Conservation (phyloP, 2,113 vertebrate genomes). For the Aptenodytes forsteri region DNA sequence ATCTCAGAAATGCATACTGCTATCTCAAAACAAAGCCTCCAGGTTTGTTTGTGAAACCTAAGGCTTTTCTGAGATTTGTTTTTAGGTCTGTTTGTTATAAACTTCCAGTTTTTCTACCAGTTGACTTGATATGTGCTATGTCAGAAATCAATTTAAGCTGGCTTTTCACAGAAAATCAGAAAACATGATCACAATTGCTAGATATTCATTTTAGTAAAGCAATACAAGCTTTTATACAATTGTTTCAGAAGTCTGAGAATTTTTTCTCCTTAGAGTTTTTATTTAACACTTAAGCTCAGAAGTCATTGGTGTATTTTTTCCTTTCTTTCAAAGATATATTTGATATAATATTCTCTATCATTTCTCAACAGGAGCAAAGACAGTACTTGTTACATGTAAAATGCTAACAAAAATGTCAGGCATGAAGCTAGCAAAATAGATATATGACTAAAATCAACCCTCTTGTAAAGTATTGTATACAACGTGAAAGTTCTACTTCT, state of each 20-base stretch:
- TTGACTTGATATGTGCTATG: not conserved
- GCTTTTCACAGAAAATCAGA: not conserved
- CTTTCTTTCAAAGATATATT: not conserved
- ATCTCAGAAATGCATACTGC: constrained; percentile 25
- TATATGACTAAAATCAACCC: not conserved
- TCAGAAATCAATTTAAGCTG: not conserved
- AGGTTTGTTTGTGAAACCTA: not conserved
- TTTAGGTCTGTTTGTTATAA: constrained; percentile 5
- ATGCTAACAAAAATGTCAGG: not conserved
- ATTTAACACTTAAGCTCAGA: not conserved
- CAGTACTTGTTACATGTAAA: not conserved
- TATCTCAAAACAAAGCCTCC: not conserved
- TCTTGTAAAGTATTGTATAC: not conserved
- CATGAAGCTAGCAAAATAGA: not conserved
- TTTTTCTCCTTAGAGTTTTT: not conserved
- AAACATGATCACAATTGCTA: not conserved
- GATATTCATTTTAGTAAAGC: not conserved
- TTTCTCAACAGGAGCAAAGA: not conserved
- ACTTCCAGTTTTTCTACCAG: not conserved
- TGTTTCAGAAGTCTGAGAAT: not conserved
- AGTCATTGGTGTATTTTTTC: not conserved
- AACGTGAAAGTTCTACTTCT: not conserved
- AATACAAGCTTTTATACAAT: not conserved
- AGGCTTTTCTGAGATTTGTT: constrained; percentile 48
- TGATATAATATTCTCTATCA: not conserved